Conservation (phyloP, 2,888 invertebrate genomes). For the Lamellibrachia satsuma region DNA sequence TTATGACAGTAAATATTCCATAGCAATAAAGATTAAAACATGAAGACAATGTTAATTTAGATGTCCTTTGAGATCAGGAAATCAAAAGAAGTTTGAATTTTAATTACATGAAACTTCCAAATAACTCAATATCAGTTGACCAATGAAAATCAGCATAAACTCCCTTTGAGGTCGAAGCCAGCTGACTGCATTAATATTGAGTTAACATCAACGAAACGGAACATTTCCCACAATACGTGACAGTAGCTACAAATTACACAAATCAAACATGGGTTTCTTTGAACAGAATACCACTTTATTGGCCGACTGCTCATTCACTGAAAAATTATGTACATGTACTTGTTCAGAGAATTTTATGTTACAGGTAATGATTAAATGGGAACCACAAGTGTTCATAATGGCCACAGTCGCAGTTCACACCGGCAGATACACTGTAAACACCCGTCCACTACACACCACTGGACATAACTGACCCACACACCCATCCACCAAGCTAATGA, state of each 20-base stretch:
- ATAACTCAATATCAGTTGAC: too few species aligned
- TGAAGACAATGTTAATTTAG: too few species aligned
- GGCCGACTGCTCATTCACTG: not conserved
- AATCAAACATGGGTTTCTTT: not conserved
- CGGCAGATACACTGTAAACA: not conserved
- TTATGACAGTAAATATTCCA: too few species aligned
- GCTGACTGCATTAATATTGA: not conserved
- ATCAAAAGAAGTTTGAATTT: too few species aligned
- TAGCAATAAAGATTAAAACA: too few species aligned
- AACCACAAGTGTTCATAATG: not conserved
- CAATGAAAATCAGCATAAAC: too few species aligned
- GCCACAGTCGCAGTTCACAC: not conserved
- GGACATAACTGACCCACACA: not conserved
- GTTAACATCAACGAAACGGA: not conserved
- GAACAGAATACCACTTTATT: slow-evolving; percentile 6
- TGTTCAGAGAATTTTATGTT: not conserved
- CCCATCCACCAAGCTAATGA: not conserved
- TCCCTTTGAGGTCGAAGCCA: not conserved
- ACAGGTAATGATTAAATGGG: not conserved
- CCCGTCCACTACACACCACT: not conserved
- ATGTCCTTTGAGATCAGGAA: too few species aligned
- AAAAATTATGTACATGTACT: not conserved
- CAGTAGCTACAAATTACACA: not conserved
- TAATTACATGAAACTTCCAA: too few species aligned
- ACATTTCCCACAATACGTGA: not conserved